Percentiles rank a stretch among this genome's conserved stretches.
phyloP scores from a whole-genome alignment of 2,797 vertebrate species.

The Parauchenoglanis punctatus region DNA sequence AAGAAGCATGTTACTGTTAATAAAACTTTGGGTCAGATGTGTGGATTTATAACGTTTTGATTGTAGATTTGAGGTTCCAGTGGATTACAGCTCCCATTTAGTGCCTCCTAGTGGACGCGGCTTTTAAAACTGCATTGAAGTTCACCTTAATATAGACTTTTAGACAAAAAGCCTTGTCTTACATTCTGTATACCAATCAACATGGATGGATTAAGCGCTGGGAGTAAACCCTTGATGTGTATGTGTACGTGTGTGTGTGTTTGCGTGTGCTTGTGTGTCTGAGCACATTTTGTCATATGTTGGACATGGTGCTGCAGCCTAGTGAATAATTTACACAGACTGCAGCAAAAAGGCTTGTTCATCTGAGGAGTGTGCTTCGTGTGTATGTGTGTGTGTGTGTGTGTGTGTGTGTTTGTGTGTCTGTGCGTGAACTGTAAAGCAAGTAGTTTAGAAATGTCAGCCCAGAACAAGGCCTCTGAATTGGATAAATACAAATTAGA shows the following conservation, averaged over 20 bases:
- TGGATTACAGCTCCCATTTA: not conserved
- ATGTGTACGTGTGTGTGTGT: not conserved
- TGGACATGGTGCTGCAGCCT: slow-evolving; percentile 20
- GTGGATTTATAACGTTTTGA: not conserved
- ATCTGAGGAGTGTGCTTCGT: not conserved
- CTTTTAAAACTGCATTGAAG: not conserved
- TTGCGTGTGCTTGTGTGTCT: not conserved
- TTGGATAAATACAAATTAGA: slow-evolving; percentile 24
- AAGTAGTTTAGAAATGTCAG: slow-evolving; percentile 28
- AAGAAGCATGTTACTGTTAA: not conserved
- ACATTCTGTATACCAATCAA: not conserved
- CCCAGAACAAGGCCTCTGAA: slow-evolving; percentile 10
- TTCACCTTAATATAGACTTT: not conserved
- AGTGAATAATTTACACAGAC: slow-evolving; percentile 57
- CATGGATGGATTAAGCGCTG: not conserved
- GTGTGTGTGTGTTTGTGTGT: not conserved
- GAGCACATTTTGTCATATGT: slow-evolving; percentile 9
- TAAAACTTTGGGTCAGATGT: not conserved
- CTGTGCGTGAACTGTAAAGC: slow-evolving; percentile 15
- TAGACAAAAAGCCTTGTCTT: not conserved
- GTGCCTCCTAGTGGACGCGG: slow-evolving; percentile 9
- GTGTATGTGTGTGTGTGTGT: not conserved
- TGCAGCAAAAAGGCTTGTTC: slow-evolving; percentile 43
- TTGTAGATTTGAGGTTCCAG: not conserved
- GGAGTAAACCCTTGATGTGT: not conserved